Conservation (phyloP, 2,797 vertebrate species). For the Iguana delicatissima region DNA sequence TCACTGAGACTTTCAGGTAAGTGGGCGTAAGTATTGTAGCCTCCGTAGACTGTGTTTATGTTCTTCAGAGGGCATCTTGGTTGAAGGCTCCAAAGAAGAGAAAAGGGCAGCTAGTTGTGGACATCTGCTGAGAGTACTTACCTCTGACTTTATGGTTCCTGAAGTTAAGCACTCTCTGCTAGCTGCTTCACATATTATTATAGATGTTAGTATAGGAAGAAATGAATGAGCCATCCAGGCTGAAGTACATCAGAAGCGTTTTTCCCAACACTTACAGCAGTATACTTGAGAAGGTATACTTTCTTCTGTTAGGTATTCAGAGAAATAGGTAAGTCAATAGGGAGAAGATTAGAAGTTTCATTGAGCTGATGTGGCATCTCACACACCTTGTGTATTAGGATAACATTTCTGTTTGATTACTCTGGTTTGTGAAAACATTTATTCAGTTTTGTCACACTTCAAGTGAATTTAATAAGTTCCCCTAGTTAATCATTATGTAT, state of each 20-base stretch:
- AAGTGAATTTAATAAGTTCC: not conserved
- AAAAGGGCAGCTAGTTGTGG: not conserved
- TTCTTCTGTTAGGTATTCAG: not conserved
- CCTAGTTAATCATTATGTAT: not conserved
- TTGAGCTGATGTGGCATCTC: not conserved
- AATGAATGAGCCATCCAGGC: not conserved
- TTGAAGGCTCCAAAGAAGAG: not conserved
- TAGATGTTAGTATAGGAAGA: not conserved
- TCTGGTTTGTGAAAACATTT: not conserved
- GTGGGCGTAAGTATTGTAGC: not conserved
- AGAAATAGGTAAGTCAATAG: not conserved
- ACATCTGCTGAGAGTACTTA: not conserved
- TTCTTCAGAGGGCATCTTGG: not conserved
- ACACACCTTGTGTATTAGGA: not conserved
- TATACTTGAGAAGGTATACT: not conserved
- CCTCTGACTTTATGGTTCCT: not conserved
- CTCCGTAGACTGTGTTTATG: not conserved
- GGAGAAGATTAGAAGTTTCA: not conserved
- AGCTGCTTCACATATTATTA: no score
- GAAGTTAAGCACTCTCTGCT: not conserved
- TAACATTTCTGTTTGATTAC: not conserved
- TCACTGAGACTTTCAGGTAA: not conserved
- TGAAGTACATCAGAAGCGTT: not conserved
- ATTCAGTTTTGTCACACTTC: not conserved
- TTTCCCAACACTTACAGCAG: not conserved